Conservation (phyloP, 1,140 invertebrate species). For the Formica selysi region DNA sequence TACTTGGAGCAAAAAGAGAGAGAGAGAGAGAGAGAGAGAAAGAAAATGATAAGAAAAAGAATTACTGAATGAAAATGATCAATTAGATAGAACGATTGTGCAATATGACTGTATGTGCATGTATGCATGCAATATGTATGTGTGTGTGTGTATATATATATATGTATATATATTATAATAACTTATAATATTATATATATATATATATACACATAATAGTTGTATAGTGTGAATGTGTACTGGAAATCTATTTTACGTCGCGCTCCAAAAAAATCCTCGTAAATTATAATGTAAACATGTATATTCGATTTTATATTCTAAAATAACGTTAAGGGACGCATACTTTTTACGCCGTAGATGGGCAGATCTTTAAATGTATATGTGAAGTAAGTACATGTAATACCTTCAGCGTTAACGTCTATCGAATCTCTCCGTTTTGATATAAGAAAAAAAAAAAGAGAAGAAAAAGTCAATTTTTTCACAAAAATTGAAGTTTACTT, state of each 20-base stretch:
- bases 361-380: conserved; percentile 37
- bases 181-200: no score
- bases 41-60: conserved; percentile 5
- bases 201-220: not conserved
- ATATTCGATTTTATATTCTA: conserved; percentile 82
- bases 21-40: not conserved
- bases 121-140: not conserved
- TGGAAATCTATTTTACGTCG: conserved; percentile 76
- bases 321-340: conserved; percentile 74
- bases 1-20: no score
- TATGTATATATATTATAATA: no score
- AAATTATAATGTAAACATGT: conserved; percentile 24
- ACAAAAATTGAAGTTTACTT: conserved; percentile 2
- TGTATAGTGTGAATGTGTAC: not conserved
- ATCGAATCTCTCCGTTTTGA: conserved; percentile 18
- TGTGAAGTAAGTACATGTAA: conserved; percentile 18
- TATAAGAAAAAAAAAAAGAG: not conserved
- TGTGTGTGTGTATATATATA: no score
- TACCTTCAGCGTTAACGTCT: not conserved
- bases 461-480: conserved; percentile 14
- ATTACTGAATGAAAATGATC: conserved; percentile 44
- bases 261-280: conserved; percentile 59
- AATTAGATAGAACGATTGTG: conserved; percentile 33
- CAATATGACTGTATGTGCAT: not conserved
- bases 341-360: conserved; percentile 54